A percentile compares a stretch with the other conserved stretches of the same genome.
phyloP scores from a whole-genome alignment of 2,888 invertebrate genomes.

The Parnassius orleans region DNA sequence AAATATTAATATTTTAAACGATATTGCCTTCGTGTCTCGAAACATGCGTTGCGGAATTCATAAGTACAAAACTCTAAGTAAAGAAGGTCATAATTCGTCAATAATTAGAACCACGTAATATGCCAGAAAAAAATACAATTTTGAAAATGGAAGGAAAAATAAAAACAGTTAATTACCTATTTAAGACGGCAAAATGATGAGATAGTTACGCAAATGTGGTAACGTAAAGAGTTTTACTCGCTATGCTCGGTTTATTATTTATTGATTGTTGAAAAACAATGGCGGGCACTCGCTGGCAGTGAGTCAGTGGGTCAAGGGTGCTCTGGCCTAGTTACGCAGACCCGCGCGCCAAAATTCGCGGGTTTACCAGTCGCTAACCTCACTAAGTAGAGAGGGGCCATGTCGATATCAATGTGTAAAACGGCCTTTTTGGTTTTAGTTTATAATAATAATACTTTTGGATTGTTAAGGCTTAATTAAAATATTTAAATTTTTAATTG shows the following conservation, averaged over 20 bases:
- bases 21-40: constrained; percentile 18
- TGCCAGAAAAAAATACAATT: constrained; percentile 11
- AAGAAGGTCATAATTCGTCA: constrained; percentile 57
- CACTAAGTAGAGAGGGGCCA: constrained; percentile 56
- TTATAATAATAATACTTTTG: no score
- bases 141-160: constrained; percentile 34
- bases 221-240: constrained; percentile 63
- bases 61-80: constrained; percentile 39
- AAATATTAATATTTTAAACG: constrained; percentile 15
- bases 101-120: constrained; percentile 39
- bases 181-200: constrained; percentile 43
- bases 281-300: constrained; percentile 74
- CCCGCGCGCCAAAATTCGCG: constrained; percentile 77
- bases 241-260: constrained; percentile 77
- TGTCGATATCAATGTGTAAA: constrained; percentile 24
- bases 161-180: no score
- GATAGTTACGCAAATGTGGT: constrained; percentile 67
- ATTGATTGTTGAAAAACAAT: constrained; percentile 81
- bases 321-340: constrained; percentile 72
- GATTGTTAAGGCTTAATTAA: no score
- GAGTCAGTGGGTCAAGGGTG: constrained; percentile 79
- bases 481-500: no score
- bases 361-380: constrained; percentile 72
- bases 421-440: neutral
- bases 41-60: constrained; percentile 20